Percentiles rank a stretch among this genome's conserved stretches.
Evolutionary conservation across 2,888 invertebrate species (phyloP).

Genomic region (Taphrorychus bicolor): DNA sequence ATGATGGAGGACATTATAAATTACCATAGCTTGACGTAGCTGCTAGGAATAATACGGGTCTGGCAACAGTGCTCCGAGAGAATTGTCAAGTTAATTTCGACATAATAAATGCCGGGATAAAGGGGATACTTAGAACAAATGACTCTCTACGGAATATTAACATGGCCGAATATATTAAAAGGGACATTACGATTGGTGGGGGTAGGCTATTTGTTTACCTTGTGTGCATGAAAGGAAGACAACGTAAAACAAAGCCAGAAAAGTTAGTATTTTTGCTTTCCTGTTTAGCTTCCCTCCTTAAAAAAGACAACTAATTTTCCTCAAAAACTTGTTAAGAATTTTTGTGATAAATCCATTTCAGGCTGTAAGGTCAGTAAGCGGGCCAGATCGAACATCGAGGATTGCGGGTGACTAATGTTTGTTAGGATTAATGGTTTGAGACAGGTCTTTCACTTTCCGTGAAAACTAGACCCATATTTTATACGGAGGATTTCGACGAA

Average conservation of each 20-base stretch:
- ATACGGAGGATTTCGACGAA: neutral
- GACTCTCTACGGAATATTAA: neutral
- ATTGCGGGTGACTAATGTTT: neutral
- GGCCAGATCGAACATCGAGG: neutral
- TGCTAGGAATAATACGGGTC: conserved; percentile 2
- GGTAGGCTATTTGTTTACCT: too few relatives aligned
- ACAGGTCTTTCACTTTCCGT: neutral
- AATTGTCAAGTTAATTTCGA: conserved; percentile 8
- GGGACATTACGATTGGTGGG: neutral
- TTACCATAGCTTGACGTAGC: neutral
- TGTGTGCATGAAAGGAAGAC: too few relatives aligned
- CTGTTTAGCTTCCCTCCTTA: too few relatives aligned
- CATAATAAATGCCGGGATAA: conserved; percentile 4
- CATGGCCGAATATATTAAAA: conserved; percentile 1
- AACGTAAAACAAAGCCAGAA: too few relatives aligned
- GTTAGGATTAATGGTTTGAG: neutral
- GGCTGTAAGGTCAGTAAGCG: neutral
- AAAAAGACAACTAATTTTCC: too few relatives aligned
- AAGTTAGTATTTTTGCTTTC: too few relatives aligned
- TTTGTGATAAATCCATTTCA: neutral
- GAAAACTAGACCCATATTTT: neutral
- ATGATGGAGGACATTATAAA: conserved; percentile 7
- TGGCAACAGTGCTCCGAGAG: neutral
- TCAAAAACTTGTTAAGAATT: neutral
- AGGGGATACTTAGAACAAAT: conserved; percentile 1